phyloP scores from a whole-genome alignment of 2,888 invertebrate species.

The Cancer borealis region DNA sequence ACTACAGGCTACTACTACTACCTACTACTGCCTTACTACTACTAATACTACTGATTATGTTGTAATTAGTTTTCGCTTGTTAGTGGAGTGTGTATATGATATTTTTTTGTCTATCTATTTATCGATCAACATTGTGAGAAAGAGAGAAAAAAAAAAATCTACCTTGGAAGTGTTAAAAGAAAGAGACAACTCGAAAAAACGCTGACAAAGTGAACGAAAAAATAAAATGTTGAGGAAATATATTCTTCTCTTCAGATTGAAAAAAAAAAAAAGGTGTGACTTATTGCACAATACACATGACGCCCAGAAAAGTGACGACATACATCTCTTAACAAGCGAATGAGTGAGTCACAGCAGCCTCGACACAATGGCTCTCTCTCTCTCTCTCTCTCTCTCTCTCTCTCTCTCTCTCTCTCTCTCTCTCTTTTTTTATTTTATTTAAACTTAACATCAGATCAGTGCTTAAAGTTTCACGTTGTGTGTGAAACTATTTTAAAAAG shows the following conservation, averaged over 20 bases:
- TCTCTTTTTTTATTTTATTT: no score
- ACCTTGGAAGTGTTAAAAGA: neutral
- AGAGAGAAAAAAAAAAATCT: neutral
- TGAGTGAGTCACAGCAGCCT: neutral
- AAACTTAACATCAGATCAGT: no score
- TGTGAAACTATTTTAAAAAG: no score
- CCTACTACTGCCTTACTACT: neutral
- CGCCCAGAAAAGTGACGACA: neutral
- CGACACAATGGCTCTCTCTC: neutral
- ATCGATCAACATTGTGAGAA: neutral
- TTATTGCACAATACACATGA: neutral
- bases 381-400: neutral
- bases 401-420: constrained; percentile 12
- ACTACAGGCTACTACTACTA: neutral
- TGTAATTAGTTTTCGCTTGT: neutral
- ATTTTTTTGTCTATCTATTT: neutral
- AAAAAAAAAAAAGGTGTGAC: neutral
- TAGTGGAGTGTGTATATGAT: neutral
- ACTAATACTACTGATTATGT: neutral
- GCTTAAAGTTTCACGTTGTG: no score
- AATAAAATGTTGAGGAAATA: neutral
- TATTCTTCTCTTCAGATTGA: neutral
- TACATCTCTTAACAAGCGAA: neutral
- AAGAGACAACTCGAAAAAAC: neutral
- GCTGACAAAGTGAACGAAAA: neutral